Base-by-base conservation (phyloP, 2,888 invertebrate species). In the Dugesia japonica region DNA sequence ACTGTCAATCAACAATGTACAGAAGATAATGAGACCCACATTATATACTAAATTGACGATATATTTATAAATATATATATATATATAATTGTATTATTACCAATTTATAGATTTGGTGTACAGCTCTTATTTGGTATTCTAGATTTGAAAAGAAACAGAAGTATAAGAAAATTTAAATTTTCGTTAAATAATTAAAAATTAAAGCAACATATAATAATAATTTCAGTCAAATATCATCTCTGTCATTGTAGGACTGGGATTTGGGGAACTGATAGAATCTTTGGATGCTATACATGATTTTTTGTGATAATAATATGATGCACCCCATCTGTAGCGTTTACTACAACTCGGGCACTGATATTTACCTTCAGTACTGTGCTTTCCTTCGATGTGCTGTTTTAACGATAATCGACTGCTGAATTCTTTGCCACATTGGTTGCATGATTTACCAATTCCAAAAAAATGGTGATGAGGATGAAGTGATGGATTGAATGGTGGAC, bases 311-410 rank as follows among this genome's bases (percentile, higher is more conserved):
- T 76, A 77, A 42, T 77, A 77, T 15, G 75, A 75, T 9, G 77
- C 77, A 20, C 77, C 77, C 77, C 77, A 77, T 4, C 77, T 26
- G 28, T 56, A 77, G 0, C 77, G 77, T 71, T 77, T 77, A 15
- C 26, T 28, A 23, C 77, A 77, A 23, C 56, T 27, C 17, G 28
- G 27, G 26, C 77, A 77, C 28, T 77, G 28, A 71, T 77, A 77
- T 28, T 42, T 76, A 23, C 28, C 75, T 20, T 75, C 76, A 0
- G 71, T 42, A 9, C 75, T 42, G 42, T 77, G 77, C 27, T 27
- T 73, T 17, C 77, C 77, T 77, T 77, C 77, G n/a, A 77, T 33
- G 73, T 77, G 77, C 23, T 77, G 76, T 42, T 77, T 77, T 9
- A 77, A 23, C 1, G 77, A 42, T 13, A 73, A 26, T 27, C 76